Conservation (phyloP, 2,888 invertebrate species). For the Xestobium rufovillosum region DNA sequence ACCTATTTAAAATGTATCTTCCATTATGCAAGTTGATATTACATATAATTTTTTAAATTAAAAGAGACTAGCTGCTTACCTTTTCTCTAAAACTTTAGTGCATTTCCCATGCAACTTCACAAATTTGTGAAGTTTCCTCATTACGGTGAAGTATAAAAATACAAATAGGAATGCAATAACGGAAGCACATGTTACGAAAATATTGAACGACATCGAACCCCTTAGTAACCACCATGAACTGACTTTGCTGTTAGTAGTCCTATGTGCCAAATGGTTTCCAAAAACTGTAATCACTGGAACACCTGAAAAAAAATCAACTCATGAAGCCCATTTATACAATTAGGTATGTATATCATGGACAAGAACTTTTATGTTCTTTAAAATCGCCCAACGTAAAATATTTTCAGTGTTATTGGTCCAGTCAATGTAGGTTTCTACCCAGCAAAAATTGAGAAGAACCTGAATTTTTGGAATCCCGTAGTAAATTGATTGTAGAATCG, state of each 20-base stretch:
- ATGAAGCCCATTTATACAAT: no score
- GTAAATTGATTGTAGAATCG: no score
- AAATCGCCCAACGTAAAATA: no score
- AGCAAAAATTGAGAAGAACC: neutral
- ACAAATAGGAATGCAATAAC: slow-evolving; percentile 61
- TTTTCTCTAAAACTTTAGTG: slow-evolving; percentile 48
- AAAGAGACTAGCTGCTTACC: slow-evolving; percentile 42
- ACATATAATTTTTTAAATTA: no score
- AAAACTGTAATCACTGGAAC: slow-evolving; percentile 60
- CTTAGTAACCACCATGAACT: slow-evolving; percentile 60
- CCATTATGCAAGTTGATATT: no score
- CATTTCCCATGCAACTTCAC: slow-evolving; percentile 56
- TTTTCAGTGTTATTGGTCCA: no score
- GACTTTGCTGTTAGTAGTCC: slow-evolving; percentile 50
- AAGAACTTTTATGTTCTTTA: no score
- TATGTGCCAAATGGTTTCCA: slow-evolving; percentile 59
- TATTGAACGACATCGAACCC: slow-evolving; percentile 52
- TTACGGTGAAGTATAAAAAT: slow-evolving; percentile 60
- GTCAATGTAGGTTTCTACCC: no score
- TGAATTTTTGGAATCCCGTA: neutral
- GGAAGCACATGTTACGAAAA: slow-evolving; percentile 60
- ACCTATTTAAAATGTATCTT: no score
- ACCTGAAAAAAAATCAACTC: slow-evolving; percentile 42
- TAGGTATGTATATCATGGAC: no score
- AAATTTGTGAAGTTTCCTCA: slow-evolving; percentile 52